Base-by-base conservation (phyloP, 1,140 invertebrate species). In the Drosophila saltans region DNA sequence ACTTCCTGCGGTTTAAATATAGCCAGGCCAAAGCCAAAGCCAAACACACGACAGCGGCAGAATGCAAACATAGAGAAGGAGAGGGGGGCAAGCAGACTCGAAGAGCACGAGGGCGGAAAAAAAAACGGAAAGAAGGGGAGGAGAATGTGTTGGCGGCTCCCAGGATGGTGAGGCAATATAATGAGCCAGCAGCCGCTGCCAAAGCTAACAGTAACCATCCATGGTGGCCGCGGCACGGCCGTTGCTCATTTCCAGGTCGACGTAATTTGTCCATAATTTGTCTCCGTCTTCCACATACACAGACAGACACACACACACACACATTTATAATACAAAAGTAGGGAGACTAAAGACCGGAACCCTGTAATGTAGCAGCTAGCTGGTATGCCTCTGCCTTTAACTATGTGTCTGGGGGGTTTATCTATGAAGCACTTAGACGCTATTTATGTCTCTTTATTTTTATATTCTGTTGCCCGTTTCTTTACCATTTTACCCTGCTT, bases 211-310 rank as follows among this genome's bases (percentile, higher is more conserved):
- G 45, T 52, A 10, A 52, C 45, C 24, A 52, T 52, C 45, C 21
- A 52, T 52, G 45, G 8, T 52, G 45, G 45, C 45, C 45, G 45
- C 45, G 45, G 45, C 65, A 79, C 69, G 73, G 80, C 73, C 73
- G 80, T 78, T 89, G 84, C 83, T 88, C 84, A 89, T 88, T 88
- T 88, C 84, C 83, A 88, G 83, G 83, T 88, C 83, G 83, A 72
- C 80, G 72, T 88, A 88, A 88, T 88, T 88, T 88, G 83, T 88
- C 84, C 80, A 89, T 89, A 88, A 88, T 88, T 88, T 88, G 83
- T 88, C 83, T 89, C 70, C 83, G 80, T 73, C 80, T 88, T 89
- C 66, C 57, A 75, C 75, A 67, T 72, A 68, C 40, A 66, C 39
- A 57, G 36, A 66, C 52, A 66, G 52, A 66, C 6, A 66, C 45